A percentile compares a stretch with the other conserved stretches of the same genome.
These are phyloP conservation scores for Manduca sexta DNA, from an alignment of 1,140 invertebrate genomes.

Conservation along the genomic window DNA sequence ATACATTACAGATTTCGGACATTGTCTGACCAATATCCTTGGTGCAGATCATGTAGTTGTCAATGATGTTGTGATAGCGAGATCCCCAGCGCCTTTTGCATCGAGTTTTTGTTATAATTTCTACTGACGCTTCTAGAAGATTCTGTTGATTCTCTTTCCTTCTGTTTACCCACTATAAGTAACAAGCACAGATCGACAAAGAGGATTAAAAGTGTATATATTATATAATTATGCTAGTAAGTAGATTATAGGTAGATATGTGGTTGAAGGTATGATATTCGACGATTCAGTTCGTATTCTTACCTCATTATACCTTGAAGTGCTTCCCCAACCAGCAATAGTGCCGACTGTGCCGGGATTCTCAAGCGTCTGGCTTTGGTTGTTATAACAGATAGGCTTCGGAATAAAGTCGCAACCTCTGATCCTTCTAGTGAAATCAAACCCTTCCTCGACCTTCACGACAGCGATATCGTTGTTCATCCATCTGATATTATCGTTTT, in stretches of 20 bases:
- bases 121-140: constrained; percentile 31
- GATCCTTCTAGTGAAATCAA: constrained; percentile 48
- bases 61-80: constrained; percentile 54
- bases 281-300: too few species aligned
- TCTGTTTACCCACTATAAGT: constrained; percentile 53
- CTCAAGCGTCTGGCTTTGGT: constrained; percentile 48
- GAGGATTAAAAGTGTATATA: too few species aligned
- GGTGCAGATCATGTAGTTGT: constrained; percentile 60
- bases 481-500: constrained; percentile 60
- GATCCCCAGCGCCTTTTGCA: constrained; percentile 53
- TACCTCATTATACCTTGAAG: constrained; percentile 50
- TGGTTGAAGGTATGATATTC: too few species aligned
- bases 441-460: constrained; percentile 53
- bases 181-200: too few species aligned
- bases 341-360: constrained; percentile 39
- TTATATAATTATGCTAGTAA: too few species aligned
- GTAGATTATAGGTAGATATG: too few species aligned
- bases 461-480: constrained; percentile 65
- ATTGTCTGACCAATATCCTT: constrained; percentile 53
- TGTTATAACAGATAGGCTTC: constrained; percentile 51
- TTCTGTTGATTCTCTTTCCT: constrained; percentile 45
- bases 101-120: constrained; percentile 41
- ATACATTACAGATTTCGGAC: constrained; percentile 59
- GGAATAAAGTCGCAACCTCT: constrained; percentile 53
- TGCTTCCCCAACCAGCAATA: constrained; percentile 55